Conservation (phyloP, 2,113 vertebrate species). For the Sinocyclocheilus grahami region DNA sequence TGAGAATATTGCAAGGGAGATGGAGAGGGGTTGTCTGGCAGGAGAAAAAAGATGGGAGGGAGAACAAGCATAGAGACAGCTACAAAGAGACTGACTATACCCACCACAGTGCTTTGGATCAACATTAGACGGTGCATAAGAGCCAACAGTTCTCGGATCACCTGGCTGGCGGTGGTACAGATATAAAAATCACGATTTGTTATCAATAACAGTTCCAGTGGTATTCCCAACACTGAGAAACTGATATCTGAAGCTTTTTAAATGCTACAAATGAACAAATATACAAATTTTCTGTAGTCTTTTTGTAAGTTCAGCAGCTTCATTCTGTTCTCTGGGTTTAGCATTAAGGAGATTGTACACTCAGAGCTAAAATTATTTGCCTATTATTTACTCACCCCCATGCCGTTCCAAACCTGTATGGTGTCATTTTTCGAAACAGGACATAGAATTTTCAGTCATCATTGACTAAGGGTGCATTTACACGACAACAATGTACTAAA, state of each 20-base stretch:
- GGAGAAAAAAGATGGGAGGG: constrained; percentile 28
- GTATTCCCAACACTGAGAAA: constrained; percentile 16
- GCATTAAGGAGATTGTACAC: background rate
- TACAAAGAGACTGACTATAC: constrained; percentile 31
- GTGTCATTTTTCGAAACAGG: background rate
- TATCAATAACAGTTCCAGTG: constrained; percentile 15
- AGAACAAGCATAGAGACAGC: constrained; percentile 30
- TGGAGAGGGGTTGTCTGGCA: constrained; percentile 38
- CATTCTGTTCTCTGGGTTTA: background rate
- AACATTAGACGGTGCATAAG: constrained; percentile 36
- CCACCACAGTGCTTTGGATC: constrained; percentile 35
- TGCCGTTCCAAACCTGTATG: background rate
- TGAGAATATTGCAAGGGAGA: constrained; percentile 37
- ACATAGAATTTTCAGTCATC: background rate
- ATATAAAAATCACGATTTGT: constrained; percentile 40
- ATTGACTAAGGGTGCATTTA: no score
- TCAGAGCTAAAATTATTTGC: background rate
- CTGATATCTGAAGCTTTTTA: background rate
- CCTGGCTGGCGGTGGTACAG: constrained; percentile 6
- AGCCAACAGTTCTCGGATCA: constrained; percentile 26
- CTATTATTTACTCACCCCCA: background rate
- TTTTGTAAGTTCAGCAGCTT: background rate
- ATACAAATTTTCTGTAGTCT: background rate
- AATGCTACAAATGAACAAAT: background rate
- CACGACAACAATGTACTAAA: no score